Evolutionary conservation across 92 coral and sea anemone species (phyloP).

Genomic region (Epizoanthus ramosus): DNA sequence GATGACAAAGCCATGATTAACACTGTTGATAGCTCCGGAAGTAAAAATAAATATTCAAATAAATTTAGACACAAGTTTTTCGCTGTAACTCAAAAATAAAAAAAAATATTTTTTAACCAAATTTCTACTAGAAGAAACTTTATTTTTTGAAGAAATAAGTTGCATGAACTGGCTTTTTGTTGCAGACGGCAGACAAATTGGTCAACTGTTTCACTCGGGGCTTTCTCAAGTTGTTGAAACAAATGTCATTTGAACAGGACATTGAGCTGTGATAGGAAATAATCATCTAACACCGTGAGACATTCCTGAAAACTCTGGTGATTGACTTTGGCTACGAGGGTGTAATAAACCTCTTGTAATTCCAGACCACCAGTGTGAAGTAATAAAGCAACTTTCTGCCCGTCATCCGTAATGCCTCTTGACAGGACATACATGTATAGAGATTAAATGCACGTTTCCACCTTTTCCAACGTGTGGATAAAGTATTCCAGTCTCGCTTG

Average conservation of each 20-base stretch:
- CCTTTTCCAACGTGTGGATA: slow-evolving; percentile 49
- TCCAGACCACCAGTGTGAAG: slow-evolving; percentile 52
- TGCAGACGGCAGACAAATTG: slow-evolving; percentile 58
- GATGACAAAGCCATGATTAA: too few species aligned
- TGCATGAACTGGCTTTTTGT: slow-evolving; percentile 58
- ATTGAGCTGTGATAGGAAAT: slow-evolving; percentile 56
- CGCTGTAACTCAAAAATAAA: too few species aligned
- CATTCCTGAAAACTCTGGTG: slow-evolving; percentile 32
- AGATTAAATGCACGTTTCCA: slow-evolving; percentile 54
- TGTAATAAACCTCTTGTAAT: slow-evolving; percentile 55
- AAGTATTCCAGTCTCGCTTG: slow-evolving; percentile 39
- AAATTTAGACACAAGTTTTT: too few species aligned
- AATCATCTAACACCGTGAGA: slow-evolving; percentile 53
- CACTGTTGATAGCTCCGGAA: too few species aligned
- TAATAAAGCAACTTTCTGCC: slow-evolving; percentile 26
- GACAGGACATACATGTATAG: slow-evolving; percentile 38
- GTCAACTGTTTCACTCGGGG: slow-evolving; percentile 40
- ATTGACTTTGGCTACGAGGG: slow-evolving; percentile 47
- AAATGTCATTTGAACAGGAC: slow-evolving; percentile 54
- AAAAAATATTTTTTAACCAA: too few species aligned
- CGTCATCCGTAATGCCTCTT: slow-evolving; percentile 35
- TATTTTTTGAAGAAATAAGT: too few species aligned
- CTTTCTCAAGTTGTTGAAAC: slow-evolving; percentile 51
- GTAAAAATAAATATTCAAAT: too few species aligned
- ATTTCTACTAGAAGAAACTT: too few species aligned